phyloP scores from a whole-genome alignment of 1,140 invertebrate genomes.

The Bradynema listronoti region DNA sequence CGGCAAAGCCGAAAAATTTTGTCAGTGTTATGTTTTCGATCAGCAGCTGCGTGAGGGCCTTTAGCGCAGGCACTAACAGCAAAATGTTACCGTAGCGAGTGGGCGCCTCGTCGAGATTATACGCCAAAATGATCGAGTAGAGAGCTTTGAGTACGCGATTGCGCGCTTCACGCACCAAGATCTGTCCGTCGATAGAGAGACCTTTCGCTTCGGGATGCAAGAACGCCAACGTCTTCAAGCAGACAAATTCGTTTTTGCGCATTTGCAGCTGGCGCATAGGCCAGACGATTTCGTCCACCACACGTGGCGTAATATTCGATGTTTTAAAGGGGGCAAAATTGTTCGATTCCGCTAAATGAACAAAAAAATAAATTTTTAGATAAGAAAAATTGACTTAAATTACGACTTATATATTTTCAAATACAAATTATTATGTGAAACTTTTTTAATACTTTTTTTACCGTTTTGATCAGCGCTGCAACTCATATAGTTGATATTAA shows the following conservation, averaged over 20 bases:
- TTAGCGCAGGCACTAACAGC: constrained; percentile 52
- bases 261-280: constrained; percentile 54
- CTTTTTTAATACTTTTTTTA: too few species aligned
- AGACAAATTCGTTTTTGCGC: constrained; percentile 56
- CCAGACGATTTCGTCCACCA: constrained; percentile 57
- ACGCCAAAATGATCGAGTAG: constrained; percentile 49
- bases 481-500: constrained; percentile 50
- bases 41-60: constrained; percentile 54
- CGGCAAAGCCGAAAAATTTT: constrained; percentile 57
- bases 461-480: too few species aligned
- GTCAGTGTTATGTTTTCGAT: constrained; percentile 58
- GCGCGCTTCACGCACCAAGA: constrained; percentile 48
- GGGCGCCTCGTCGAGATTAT: constrained; percentile 53
- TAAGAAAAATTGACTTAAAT: constrained; percentile 1
- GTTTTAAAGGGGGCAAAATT: constrained; percentile 26
- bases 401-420: too few species aligned
- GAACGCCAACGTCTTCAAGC: constrained; percentile 55
- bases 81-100: constrained; percentile 56
- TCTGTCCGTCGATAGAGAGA: constrained; percentile 37
- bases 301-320: constrained; percentile 46
- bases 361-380: neutral
- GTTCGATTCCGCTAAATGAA: constrained; percentile 7
- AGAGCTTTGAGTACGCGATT: constrained; percentile 56
- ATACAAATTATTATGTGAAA: too few species aligned
- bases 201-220: constrained; percentile 57